A percentile compares a stretch with the other conserved stretches of the same genome.
These are phyloP conservation scores for Phortica okadai DNA, from an alignment of 2,888 invertebrate genomes.

Conservation along the genomic window DNA sequence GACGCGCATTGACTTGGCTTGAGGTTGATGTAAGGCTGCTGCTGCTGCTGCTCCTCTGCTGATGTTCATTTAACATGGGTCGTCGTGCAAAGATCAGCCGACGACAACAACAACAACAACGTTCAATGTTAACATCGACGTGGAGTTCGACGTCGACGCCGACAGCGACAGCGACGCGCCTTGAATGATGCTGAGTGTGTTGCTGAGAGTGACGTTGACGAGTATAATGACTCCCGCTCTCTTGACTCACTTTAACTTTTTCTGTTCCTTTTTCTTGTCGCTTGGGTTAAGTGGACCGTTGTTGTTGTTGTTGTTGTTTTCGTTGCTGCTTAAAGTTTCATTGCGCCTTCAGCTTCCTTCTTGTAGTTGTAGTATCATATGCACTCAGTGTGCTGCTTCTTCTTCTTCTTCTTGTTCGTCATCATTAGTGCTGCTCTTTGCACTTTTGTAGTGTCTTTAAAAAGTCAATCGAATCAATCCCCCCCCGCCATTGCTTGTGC, in stretches of 20 bases:
- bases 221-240: conserved; percentile 71
- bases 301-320: conserved; percentile 43
- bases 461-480: conserved; percentile 7
- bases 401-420: conserved; percentile 56
- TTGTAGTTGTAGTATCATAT: conserved; percentile 49
- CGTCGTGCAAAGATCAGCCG: conserved; percentile 48
- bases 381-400: conserved; percentile 42
- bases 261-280: conserved; percentile 60
- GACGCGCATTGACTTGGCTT: neutral
- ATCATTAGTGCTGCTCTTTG: conserved; percentile 48
- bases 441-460: conserved; percentile 26
- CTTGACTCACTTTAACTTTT: conserved; percentile 49
- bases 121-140: conserved; percentile 8
- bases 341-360: conserved; percentile 48
- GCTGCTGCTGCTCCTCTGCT: neutral
- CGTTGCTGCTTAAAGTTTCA: conserved; percentile 5
- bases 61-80: neutral
- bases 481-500: conserved; percentile 29
- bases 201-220: conserved; percentile 69
- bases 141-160: conserved; percentile 48
- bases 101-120: conserved; percentile 61
- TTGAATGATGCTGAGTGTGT: conserved; percentile 23
- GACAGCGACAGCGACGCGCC: conserved; percentile 59
- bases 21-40: conserved; percentile 10
- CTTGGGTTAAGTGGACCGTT: conserved; percentile 53